phyloP scores from a whole-genome alignment of 1,140 invertebrate genomes.

The Eurosta solidaginis region DNA sequence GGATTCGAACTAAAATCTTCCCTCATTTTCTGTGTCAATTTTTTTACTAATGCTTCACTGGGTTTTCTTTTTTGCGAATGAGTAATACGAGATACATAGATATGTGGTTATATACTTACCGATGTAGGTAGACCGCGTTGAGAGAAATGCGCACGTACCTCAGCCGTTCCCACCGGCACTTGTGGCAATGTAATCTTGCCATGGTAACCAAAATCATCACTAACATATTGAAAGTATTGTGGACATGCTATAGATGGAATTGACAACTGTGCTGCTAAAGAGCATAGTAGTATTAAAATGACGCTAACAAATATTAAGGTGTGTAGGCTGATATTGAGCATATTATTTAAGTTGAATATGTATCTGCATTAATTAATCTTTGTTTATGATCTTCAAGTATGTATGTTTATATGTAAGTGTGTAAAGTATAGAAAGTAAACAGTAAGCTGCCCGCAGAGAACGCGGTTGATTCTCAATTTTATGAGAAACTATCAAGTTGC shows the following conservation, averaged over 20 bases:
- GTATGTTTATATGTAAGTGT: no score
- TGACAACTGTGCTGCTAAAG: not conserved
- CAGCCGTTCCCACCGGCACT: not conserved
- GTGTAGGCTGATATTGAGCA: not conserved
- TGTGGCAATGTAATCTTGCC: slow-evolving; percentile 13
- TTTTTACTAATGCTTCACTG: not conserved
- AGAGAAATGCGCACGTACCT: slow-evolving; percentile 1
- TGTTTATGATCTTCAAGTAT: no score
- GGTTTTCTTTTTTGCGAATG: slow-evolving; percentile 1
- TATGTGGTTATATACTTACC: not conserved
- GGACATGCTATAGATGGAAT: not conserved
- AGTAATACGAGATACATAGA: not conserved
- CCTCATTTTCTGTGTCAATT: no score
- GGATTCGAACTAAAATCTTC: no score
- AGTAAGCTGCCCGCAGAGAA: no score
- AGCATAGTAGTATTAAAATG: not conserved
- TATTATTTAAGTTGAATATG: no score
- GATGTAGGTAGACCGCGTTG: not conserved
- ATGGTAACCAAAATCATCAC: not conserved
- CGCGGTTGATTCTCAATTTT: no score
- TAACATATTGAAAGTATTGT: slow-evolving; percentile 2
- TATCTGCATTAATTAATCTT: no score
- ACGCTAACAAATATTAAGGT: not conserved
- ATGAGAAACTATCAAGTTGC: no score
- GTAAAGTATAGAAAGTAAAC: no score